Percentiles rank a stretch among this genome's conserved stretches.
phyloP scores from a whole-genome alignment of 2,797 vertebrate species.

The Sebastes taczanowskii region DNA sequence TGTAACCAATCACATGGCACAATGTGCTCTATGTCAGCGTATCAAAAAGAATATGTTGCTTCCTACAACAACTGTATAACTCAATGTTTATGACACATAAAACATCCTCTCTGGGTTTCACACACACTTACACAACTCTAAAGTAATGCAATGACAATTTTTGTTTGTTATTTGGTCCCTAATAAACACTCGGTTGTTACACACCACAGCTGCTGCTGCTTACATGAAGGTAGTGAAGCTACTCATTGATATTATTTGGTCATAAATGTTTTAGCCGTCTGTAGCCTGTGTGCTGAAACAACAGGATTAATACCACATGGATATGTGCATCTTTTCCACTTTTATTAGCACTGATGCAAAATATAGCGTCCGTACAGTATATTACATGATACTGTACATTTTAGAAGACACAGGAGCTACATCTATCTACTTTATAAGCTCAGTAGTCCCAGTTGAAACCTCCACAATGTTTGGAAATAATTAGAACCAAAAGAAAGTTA shows the following conservation, averaged over 20 bases:
- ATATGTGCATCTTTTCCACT: constrained; percentile 13
- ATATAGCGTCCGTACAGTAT: constrained; percentile 2
- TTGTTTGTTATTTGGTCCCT: constrained; percentile 49
- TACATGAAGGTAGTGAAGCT: constrained; percentile 38
- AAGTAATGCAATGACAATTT: constrained; percentile 14
- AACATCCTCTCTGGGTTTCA: constrained; percentile 27
- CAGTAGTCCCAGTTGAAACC: constrained; percentile 57
- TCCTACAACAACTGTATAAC: constrained; percentile 39
- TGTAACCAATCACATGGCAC: constrained; percentile 56
- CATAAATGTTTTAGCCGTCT: constrained; percentile 39
- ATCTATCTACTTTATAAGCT: constrained; percentile 22
- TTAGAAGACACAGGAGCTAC: constrained; percentile 7
- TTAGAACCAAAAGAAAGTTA: neutral
- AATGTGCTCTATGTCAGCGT: constrained; percentile 39
- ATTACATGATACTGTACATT: neutral
- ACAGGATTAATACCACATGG: constrained; percentile 41
- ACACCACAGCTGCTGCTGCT: constrained; percentile 46
- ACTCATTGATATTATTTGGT: constrained; percentile 53
- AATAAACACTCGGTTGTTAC: constrained; percentile 45
- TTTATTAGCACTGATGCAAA: constrained; percentile 8
- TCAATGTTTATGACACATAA: constrained; percentile 40
- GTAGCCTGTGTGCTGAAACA: constrained; percentile 38
- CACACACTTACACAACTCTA: constrained; percentile 15
- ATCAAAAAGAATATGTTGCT: constrained; percentile 40
- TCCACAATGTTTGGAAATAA: constrained; percentile 20